Conservation (phyloP, 2,113 vertebrate genomes). For the Zapus hudsonius region DNA sequence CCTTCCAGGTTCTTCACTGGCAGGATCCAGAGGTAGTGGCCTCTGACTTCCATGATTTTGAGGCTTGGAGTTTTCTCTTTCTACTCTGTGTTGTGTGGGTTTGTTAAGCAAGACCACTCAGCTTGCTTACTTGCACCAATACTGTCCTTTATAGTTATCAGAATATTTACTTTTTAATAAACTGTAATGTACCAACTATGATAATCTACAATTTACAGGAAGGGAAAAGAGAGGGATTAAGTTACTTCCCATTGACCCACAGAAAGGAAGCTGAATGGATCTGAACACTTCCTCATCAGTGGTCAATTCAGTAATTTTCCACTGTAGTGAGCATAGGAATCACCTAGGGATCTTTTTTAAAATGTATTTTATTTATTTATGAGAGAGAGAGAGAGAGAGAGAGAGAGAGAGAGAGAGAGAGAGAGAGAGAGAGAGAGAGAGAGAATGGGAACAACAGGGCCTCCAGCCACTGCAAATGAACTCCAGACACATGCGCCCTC, state of each 20-base stretch:
- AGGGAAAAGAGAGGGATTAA: background rate
- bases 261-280: background rate
- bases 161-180: background rate
- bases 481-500: too few relatives aligned
- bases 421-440: too few relatives aligned
- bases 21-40: background rate
- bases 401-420: too few relatives aligned
- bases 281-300: background rate
- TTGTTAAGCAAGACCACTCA: background rate
- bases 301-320: background rate
- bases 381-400: too few relatives aligned
- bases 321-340: background rate
- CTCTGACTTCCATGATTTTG: background rate
- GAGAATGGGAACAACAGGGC: too few relatives aligned
- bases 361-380: too few relatives aligned
- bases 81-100: background rate
- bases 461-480: too few relatives aligned
- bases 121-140: background rate
- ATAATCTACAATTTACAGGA: background rate
- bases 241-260: background rate
- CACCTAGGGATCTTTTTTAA: background rate
- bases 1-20: background rate
- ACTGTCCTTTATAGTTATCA: background rate
- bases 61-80: slow-evolving; percentile 6
- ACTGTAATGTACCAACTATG: background rate